These are phyloP conservation scores for Aphelenchoides avenae DNA, from an alignment of 1,140 invertebrate species.

Conservation along the genomic window DNA sequence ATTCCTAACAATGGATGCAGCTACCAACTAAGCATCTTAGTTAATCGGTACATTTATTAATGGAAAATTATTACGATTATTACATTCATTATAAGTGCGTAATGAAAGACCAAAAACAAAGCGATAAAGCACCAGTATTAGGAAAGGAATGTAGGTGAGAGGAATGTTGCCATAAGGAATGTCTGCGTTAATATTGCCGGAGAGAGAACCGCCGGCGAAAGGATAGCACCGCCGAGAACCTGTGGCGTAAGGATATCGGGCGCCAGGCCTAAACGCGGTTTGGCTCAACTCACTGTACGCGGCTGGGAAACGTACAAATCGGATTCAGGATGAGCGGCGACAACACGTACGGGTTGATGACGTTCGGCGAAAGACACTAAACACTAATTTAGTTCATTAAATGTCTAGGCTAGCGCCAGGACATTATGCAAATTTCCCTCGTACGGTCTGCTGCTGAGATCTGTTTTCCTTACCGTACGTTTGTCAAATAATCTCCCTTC, in stretches of 20 bases:
- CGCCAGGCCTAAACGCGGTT: conserved; percentile 22
- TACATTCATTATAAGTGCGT: too few species aligned
- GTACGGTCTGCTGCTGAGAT: too few species aligned
- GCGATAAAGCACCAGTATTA: not conserved
- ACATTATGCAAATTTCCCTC: too few species aligned
- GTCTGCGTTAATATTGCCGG: conserved; percentile 37
- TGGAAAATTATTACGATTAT: too few species aligned
- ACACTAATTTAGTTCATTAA: too few species aligned
- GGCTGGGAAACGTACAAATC: not conserved
- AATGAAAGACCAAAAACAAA: too few species aligned
- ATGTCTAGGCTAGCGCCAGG: too few species aligned
- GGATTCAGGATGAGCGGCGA: conserved; percentile 32
- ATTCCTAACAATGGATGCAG: too few species aligned
- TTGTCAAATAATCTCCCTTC: too few species aligned
- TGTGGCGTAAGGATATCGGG: conserved; percentile 35
- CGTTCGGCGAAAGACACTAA: conserved; percentile 23
- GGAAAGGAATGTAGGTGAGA: conserved; percentile 58
- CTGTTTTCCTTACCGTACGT: too few species aligned
- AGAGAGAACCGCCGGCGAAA: conserved; percentile 30
- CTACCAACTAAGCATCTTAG: too few species aligned
- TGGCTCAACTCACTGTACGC: not conserved
- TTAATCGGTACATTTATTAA: too few species aligned
- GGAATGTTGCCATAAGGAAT: conserved; percentile 27
- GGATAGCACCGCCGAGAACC: conserved; percentile 24
- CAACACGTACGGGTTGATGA: conserved; percentile 29